Evolutionary conservation across 2,888 invertebrate genomes (phyloP).

Genomic region (Macrophya annulata): DNA sequence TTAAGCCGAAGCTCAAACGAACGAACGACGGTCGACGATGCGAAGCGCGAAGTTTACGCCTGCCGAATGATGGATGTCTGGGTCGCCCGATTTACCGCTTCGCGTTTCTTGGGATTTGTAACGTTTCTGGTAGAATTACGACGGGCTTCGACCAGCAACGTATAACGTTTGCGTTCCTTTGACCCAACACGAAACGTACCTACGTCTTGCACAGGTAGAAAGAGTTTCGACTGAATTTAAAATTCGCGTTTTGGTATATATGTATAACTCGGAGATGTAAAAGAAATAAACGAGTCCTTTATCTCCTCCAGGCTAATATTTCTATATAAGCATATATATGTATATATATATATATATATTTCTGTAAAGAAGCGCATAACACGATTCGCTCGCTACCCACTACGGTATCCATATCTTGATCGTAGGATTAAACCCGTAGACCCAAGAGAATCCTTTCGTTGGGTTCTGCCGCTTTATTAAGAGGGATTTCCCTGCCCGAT

Average conservation of each 20-base stretch:
- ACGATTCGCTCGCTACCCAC: constrained; percentile 16
- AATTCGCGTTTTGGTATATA: neutral
- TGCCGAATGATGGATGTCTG: constrained; percentile 59
- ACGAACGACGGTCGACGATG: constrained; percentile 29
- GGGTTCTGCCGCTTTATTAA: constrained; percentile 57
- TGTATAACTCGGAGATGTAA: neutral
- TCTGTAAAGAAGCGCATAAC: neutral
- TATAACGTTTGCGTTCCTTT: neutral
- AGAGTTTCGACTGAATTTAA: neutral
- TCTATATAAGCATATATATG: constrained; percentile 9
- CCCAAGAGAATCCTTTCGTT: constrained; percentile 43
- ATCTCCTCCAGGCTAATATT: neutral
- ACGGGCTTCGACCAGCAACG: constrained; percentile 2
- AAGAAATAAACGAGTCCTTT: neutral
- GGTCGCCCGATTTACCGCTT: constrained; percentile 60
- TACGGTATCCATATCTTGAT: constrained; percentile 36
- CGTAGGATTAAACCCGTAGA: constrained; percentile 49
- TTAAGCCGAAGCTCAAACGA: constrained; percentile 50
- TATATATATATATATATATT: constrained; percentile 10
- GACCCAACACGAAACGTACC: neutral
- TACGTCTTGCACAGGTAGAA: neutral
- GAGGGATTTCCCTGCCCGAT: constrained; percentile 52
- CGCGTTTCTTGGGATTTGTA: constrained; percentile 57
- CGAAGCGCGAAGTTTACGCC: constrained; percentile 51
- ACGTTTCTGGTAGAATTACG: constrained; percentile 58